Evolutionary conservation across 2,797 vertebrate species (phyloP), one percentile per base, ranked within the genome.

Genomic region (Eremophila alpestris): DNA sequence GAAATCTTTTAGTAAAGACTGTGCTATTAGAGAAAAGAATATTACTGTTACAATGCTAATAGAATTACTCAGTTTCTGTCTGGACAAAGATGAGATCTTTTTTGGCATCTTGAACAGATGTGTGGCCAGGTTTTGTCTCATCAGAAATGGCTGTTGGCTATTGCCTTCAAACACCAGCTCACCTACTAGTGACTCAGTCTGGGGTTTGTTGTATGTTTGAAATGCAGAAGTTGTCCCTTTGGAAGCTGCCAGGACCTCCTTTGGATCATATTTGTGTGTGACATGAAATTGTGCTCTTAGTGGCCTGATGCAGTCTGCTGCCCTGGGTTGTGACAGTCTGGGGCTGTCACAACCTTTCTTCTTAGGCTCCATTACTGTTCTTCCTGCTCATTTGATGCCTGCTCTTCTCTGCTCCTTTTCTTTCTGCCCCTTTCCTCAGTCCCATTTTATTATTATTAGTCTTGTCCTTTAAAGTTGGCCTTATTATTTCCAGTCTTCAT

Each of bases 331-430:
- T 75, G 86, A 90, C 65, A 69, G n/a, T 52, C 60, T 67, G 68
- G 40, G 60, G 23, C 32, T 54, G 26, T 43, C 67, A 69, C n/a
- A 70, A n/a, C 27, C 34, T 87, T 91, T 91, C 48, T 77, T 85
- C 63, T 79, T 60, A 51, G 5, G 64, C 70, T 76, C 34, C 23
- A 34, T 26, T 69, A n/a, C 48, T 55, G 2, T 67, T 91, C 74
- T 59, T 91, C 64, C 70, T 51, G 18, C 15, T 83, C 26, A 48
- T 94, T 93, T 88, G 51, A 76, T 93, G 43, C 26, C 36, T 52
- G 40, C 80, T 86, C 12, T 78, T 74, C 34, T 94, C 36, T 52
- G 22, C n/a, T 86, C 49, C 18, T n/a, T 80, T 90, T 74, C 51
- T 93, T 89, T 67, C 45, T 76, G 32, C 59, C 34, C 19, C n/a